Base-by-base conservation (phyloP, 2,797 vertebrate species). In the Halcyon badia region DNA sequence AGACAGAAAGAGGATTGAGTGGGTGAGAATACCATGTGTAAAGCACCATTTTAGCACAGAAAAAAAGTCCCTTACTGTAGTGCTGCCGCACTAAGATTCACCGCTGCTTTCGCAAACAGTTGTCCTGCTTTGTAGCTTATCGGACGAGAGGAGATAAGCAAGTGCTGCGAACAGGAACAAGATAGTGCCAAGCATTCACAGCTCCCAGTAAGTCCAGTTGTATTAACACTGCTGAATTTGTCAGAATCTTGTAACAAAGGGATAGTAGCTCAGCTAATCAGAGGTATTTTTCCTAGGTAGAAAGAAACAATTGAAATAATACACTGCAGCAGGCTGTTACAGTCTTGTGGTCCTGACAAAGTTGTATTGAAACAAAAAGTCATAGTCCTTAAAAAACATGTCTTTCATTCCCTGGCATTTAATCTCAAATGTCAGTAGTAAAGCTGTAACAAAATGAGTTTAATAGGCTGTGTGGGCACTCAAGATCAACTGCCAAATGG, bases 351-450 rank as follows among this genome's bases (percentile, higher is more conserved):
- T 68, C 71, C 69, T 81, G 41, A 80, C 22, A 83, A 70, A 65
- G 39, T 24, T 76, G 18, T 56, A 82, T 9, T 77, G 49, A 93
- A 96, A 94, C 41, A 84, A 75, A 87, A 90, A 95, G 60, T 68
- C 60, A 82, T 5, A 64, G 41, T 22, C 18, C 44, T 89, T 79
- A 48, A 73, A 86, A 95, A 57, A n/a, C 30, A 37, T 5, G 33
- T 35, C 8, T 70, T 89, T 94, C 71, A 46, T 81, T 84, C n/a
- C 9, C 24, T 77, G 71, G 52, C 75, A 94, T 97, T 95, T 95
- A 89, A 77, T 95, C 75, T 71, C 31, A 90, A 95, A 94, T 89
- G 64, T 90, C 90, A 89, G 41, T 49, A 89, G 54, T 66, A 94
- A 90, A 86, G 21, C 35, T 90, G 42, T n/a, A 64, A 62, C 52